Evolutionary conservation across 2,113 vertebrate species (phyloP).

Genomic region (Cranoglanis bouderius): DNA sequence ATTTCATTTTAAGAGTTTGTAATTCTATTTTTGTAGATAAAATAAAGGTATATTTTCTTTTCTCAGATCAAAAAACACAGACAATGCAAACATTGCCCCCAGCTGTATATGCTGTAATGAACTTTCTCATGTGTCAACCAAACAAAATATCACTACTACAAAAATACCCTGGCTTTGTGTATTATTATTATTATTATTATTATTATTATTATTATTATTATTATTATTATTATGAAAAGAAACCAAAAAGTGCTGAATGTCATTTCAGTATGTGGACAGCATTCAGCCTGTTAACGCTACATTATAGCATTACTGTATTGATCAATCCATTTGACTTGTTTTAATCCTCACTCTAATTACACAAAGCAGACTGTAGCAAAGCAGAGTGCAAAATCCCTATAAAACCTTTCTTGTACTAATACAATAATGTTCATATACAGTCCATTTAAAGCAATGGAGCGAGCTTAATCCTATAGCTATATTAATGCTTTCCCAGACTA

Average conservation of each 20-base stretch:
- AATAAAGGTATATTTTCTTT: neutral
- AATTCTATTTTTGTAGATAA: neutral
- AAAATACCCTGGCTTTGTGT: neutral
- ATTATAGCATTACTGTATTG: slow-evolving; percentile 72
- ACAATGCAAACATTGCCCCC: neutral
- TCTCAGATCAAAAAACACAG: neutral
- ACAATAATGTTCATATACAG: slow-evolving; percentile 37
- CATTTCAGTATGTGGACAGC: neutral
- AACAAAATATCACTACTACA: neutral
- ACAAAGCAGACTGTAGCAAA: slow-evolving; percentile 15
- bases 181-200: neutral
- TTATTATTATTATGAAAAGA: neutral
- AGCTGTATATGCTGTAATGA: neutral
- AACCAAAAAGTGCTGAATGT: neutral
- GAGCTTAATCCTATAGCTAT: slow-evolving; percentile 16
- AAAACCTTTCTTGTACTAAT: slow-evolving; percentile 38
- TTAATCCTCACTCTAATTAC: slow-evolving; percentile 37
- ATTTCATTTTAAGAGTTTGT: neutral
- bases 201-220: slow-evolving; percentile 9
- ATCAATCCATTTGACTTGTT: slow-evolving; percentile 45
- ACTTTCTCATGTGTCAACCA: neutral
- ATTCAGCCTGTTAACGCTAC: slow-evolving; percentile 57
- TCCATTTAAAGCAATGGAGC: slow-evolving; percentile 33
- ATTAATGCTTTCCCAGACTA: slow-evolving; percentile 31
- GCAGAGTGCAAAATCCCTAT: slow-evolving; percentile 18